Conservation (phyloP, 2,888 invertebrate species). For the Polyommatus icarus region DNA sequence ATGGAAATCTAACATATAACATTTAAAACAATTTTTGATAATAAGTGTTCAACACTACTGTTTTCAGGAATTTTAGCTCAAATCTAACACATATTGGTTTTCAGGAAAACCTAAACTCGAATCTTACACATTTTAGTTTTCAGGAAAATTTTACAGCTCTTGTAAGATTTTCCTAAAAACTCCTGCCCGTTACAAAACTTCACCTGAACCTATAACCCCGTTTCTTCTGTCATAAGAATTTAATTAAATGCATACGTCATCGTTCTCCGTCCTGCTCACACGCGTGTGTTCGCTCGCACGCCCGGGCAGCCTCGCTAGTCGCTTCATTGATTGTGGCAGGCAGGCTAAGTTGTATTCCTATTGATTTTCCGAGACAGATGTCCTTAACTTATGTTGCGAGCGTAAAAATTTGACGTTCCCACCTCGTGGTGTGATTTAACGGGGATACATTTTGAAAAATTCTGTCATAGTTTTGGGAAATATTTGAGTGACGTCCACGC, state of each 20-base stretch:
- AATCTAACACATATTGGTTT: no score
- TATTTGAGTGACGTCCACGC: not conserved
- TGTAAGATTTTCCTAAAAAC: not conserved
- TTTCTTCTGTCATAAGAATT: slow-evolving; percentile 12
- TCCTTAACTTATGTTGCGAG: slow-evolving; percentile 1
- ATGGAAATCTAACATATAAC: no score
- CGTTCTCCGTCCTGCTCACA: slow-evolving; percentile 25
- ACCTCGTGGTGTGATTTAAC: not conserved
- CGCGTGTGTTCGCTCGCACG: slow-evolving; percentile 34
- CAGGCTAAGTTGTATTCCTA: slow-evolving; percentile 41
- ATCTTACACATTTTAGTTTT: no score
- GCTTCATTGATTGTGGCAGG: slow-evolving; percentile 43
- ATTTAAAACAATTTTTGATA: no score
- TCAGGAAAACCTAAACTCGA: no score
- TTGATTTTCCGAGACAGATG: slow-evolving; percentile 39
- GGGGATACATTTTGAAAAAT: not conserved
- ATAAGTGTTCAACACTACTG: no score
- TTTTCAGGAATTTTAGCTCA: no score
- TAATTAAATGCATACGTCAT: slow-evolving; percentile 21
- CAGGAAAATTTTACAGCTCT: not conserved
- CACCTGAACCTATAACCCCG: slow-evolving; percentile 15
- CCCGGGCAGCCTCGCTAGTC: slow-evolving; percentile 25
- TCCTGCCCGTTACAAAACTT: not conserved
- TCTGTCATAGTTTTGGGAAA: not conserved
- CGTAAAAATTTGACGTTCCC: slow-evolving; percentile 2